Evolutionary conservation across 2,797 vertebrate genomes (phyloP).

Genomic region (Craterocephalus amniculus): DNA sequence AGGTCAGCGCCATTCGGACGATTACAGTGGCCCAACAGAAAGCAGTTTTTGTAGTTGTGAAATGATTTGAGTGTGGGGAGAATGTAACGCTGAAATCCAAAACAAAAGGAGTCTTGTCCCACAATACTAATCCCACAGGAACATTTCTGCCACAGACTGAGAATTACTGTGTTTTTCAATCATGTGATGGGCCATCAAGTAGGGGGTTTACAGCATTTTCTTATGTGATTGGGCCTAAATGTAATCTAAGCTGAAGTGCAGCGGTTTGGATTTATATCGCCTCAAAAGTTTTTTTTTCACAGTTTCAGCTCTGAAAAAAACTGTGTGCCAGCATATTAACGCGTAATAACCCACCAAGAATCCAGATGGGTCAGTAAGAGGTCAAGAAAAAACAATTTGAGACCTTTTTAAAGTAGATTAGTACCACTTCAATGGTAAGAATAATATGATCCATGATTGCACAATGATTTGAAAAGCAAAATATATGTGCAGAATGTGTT

Average conservation of each 20-base stretch:
- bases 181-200: slow-evolving; percentile 71
- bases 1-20: slow-evolving; percentile 43
- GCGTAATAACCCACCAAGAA: slow-evolving; percentile 3
- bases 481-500: background rate
- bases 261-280: slow-evolving; percentile 8
- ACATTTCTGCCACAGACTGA: slow-evolving; percentile 58
- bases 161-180: slow-evolving; percentile 73
- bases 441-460: too few species aligned
- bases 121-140: slow-evolving; percentile 71
- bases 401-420: slow-evolving; percentile 3
- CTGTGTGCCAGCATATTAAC: slow-evolving; percentile 13
- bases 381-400: slow-evolving; percentile 6
- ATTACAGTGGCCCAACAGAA: slow-evolving; percentile 45
- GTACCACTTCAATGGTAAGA: background rate
- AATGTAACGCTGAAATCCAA: slow-evolving; percentile 57
- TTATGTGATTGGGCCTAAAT: slow-evolving; percentile 41
- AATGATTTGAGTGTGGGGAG: slow-evolving; percentile 64
- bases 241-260: slow-evolving; percentile 31
- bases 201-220: slow-evolving; percentile 47
- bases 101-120: slow-evolving; percentile 76
- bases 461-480: background rate
- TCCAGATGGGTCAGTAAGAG: slow-evolving; percentile 21
- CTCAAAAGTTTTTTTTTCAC: slow-evolving; percentile 20
- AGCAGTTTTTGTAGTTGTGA: slow-evolving; percentile 59
- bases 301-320: slow-evolving; percentile 26